Evolutionary conservation across 1,140 invertebrate genomes (phyloP).

Genomic region (Reticulitermes speratus): DNA sequence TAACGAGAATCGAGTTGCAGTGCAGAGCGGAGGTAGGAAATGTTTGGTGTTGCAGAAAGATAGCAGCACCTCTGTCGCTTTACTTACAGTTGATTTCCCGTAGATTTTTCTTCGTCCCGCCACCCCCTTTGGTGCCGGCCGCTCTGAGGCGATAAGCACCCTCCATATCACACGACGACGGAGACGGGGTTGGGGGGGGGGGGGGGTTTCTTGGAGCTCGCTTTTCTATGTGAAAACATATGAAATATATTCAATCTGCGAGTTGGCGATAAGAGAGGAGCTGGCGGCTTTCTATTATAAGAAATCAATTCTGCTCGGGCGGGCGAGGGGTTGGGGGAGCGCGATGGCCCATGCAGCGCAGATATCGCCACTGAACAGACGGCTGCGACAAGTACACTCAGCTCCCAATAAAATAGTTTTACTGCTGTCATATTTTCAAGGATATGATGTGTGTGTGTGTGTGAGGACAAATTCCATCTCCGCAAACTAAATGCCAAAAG

Average conservation of each 20-base stretch:
- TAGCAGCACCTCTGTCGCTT: conserved; percentile 25
- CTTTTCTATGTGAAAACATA: conserved; percentile 50
- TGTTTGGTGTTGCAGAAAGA: conserved; percentile 34
- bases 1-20: neutral
- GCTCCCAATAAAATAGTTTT: neutral
- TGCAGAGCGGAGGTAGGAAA: neutral
- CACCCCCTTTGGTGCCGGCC: conserved; percentile 23
- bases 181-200: neutral
- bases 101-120: conserved; percentile 30
- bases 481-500: neutral
- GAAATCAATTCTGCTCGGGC: conserved; percentile 28
- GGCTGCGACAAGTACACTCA: conserved; percentile 3
- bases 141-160: conserved; percentile 3
- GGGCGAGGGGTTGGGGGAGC: neutral
- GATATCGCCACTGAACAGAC: conserved; percentile 17
- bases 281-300: conserved; percentile 28
- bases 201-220: conserved; percentile 37
- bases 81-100: conserved; percentile 33
- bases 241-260: conserved; percentile 56
- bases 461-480: neutral
- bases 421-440: neutral
- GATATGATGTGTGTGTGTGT: neutral
- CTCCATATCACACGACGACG: conserved; percentile 17
- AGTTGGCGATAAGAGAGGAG: conserved; percentile 44
- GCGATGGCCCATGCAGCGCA: conserved; percentile 26